Evolutionary conservation across 2,113 vertebrate genomes (phyloP).

Genomic region (Syngnathus floridae): DNA sequence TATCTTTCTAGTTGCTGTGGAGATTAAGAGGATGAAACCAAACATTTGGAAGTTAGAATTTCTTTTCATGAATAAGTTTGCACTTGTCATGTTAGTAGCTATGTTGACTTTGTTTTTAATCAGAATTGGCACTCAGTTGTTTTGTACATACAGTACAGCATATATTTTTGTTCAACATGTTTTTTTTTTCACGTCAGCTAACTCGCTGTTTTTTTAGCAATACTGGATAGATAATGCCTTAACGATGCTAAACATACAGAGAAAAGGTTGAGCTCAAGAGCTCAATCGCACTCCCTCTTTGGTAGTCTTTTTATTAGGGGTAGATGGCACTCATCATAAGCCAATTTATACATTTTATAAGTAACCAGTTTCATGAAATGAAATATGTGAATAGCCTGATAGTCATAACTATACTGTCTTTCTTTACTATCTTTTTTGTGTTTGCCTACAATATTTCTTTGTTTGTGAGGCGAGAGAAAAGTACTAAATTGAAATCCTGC

Average conservation of each 20-base stretch:
- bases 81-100: slow-evolving; percentile 60
- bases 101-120: slow-evolving; percentile 45
- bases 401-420: slow-evolving; percentile 52
- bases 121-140: background rate
- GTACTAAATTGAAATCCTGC: slow-evolving; percentile 10
- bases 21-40: slow-evolving; percentile 68
- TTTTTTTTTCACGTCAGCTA: slow-evolving; percentile 28
- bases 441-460: slow-evolving; percentile 47
- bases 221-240: slow-evolving; percentile 71
- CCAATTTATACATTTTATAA: slow-evolving; percentile 61
- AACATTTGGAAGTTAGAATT: slow-evolving; percentile 59
- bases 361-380: slow-evolving; percentile 40
- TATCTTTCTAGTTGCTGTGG: slow-evolving; percentile 61
- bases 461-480: slow-evolving; percentile 39
- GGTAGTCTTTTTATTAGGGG: slow-evolving; percentile 45
- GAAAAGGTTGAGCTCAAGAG: slow-evolving; percentile 34
- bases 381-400: slow-evolving; percentile 52
- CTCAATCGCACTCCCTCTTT: slow-evolving; percentile 42
- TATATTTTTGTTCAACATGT: slow-evolving; percentile 15
- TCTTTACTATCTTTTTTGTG: slow-evolving; percentile 53
- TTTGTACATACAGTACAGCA: background rate
- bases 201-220: slow-evolving; percentile 65
- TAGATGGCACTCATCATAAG: slow-evolving; percentile 34
- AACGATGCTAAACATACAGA: slow-evolving; percentile 53
- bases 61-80: slow-evolving; percentile 43